Base-by-base conservation (phyloP, 2,888 invertebrate genomes). In the Neoascia interrupta region DNA sequence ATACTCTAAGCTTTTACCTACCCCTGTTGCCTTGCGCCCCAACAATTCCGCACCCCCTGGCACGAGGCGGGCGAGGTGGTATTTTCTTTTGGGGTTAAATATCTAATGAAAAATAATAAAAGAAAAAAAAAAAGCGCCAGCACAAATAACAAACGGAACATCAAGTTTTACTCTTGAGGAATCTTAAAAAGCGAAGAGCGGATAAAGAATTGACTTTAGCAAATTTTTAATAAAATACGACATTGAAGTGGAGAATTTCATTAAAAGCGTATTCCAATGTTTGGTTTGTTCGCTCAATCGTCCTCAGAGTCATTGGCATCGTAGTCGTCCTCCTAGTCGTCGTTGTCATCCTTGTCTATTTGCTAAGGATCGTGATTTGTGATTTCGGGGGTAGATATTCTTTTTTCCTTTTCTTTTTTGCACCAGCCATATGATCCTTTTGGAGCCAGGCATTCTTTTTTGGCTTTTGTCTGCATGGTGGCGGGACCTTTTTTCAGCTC, bases 221-320 rank as follows among this genome's bases (percentile, higher is more conserved):
- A 83, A 83, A 83, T 83, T 83, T 83, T 83, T 83, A 83, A 83
- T 83, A 83, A 83, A 83, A 83, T 83, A 83, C 83, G 83, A 83
- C 83, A 83, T 82, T 83, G 83, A 81, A 83, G 82, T 81, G 81
- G 83, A 83, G 83, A 83, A 83, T 83, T 83, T 83, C 83, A 83
- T 83, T 83, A 83, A 82, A 83, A 81, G 51, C 75, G 70, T 74
- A 81, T 74, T 80, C 39, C 64, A 69, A 39, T 81, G 74, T 74
- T 75, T 81, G 69, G 64, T 64, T 69, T 80, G 74, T 74, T 74
- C 74, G 80, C 45, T 74, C 58, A 69, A 47, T 80, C 69, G 74
- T 74, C 53, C 58, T 63, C 21, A 31, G 69, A 69, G 60, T 74
- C 64, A 60, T 69, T 36, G 74, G 63, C 53, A 28, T 43, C 34